phyloP scores from a whole-genome alignment of 2,797 vertebrate genomes.

The Schizothorax lantsangensis region DNA sequence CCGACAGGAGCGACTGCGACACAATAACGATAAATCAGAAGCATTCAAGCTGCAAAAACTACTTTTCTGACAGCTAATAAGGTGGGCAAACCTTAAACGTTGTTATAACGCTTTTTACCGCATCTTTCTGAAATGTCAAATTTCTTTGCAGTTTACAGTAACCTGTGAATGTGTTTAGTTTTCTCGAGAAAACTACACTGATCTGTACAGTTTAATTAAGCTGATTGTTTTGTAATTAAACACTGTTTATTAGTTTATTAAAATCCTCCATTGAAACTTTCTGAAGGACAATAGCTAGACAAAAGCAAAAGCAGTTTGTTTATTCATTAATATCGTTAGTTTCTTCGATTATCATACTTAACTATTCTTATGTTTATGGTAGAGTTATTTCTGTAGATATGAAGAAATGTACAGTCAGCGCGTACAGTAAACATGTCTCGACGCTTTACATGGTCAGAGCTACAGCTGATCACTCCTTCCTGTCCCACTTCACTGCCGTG shows the following conservation, averaged over 20 bases:
- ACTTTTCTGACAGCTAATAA: neutral
- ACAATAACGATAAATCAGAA: neutral
- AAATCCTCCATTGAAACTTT: neutral
- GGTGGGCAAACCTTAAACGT: neutral
- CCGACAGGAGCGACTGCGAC: neutral
- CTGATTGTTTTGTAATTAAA: neutral
- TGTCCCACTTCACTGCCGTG: conserved; percentile 28
- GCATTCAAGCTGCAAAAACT: neutral
- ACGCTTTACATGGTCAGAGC: conserved; percentile 39
- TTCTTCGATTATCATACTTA: too few species aligned
- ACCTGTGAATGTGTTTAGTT: neutral
- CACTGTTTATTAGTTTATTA: neutral
- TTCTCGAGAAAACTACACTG: neutral
- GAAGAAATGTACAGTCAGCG: neutral
- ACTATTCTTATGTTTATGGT: neutral
- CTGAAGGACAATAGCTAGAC: neutral
- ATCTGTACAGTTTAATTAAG: neutral
- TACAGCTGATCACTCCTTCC: conserved; percentile 56
- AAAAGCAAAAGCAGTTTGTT: neutral
- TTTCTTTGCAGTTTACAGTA: neutral
- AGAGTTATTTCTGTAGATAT: neutral
- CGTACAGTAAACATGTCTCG: conserved; percentile 34
- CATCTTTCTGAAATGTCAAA: neutral
- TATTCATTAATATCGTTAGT: neutral
- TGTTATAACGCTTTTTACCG: neutral